These are phyloP conservation scores for Pseudochromis fuscus DNA, from an alignment of 2,797 vertebrate genomes.

Conservation along the genomic window DNA sequence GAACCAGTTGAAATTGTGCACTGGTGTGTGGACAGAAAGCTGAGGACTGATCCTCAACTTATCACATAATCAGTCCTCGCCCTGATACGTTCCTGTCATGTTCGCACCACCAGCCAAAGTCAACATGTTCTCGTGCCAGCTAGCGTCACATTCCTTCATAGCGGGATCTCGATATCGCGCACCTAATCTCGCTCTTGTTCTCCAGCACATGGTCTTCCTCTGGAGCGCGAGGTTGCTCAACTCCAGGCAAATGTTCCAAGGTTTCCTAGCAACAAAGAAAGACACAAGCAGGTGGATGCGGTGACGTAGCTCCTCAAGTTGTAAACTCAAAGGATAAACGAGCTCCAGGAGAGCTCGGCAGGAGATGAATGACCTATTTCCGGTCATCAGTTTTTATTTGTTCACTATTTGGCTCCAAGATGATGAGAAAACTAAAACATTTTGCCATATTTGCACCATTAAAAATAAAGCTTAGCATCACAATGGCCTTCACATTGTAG, in stretches of 20 bases:
- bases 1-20: not conserved
- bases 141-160: not conserved
- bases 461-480: not conserved
- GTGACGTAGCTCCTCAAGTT: slow-evolving; percentile 6
- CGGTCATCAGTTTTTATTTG: not conserved
- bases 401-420: slow-evolving; percentile 1
- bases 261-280: slow-evolving; percentile 30
- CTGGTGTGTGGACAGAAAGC: not conserved
- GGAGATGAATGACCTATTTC: slow-evolving; percentile 26
- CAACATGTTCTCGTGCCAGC: slow-evolving; percentile 15
- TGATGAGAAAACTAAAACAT: not conserved
- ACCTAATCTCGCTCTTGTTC: not conserved
- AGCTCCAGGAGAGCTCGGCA: not conserved
- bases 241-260: not conserved
- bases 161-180: not conserved
- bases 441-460: not conserved
- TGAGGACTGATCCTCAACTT: slow-evolving; percentile 1
- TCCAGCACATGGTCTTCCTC: not conserved
- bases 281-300: slow-evolving; percentile 3
- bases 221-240: not conserved
- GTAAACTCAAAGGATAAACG: not conserved
- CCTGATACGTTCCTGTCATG: not conserved
- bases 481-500: not conserved
- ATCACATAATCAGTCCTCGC: not conserved
- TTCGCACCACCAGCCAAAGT: slow-evolving; percentile 1